Percentiles rank a stretch among this genome's conserved stretches.
These are phyloP conservation scores for Aplysia californica DNA, from an alignment of 1,140 invertebrate species.

Conservation along the genomic window DNA sequence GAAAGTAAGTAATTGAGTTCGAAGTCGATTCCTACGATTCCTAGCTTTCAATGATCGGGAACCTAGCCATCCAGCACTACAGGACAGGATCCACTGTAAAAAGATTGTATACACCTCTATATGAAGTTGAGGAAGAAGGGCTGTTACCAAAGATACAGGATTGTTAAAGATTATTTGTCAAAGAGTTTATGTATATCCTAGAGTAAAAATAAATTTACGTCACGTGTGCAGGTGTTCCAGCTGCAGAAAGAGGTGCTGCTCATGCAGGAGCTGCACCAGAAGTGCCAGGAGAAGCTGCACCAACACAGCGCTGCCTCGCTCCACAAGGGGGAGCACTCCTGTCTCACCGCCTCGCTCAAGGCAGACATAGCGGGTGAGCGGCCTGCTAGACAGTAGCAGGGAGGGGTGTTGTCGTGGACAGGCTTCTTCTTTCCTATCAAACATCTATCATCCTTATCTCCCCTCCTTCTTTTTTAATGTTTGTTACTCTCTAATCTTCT, in stretches of 20 bases:
- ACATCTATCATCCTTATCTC: neutral
- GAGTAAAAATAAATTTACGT: neutral
- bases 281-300: constrained; percentile 59
- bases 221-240: constrained; percentile 49
- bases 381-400: no score
- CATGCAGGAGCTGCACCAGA: constrained; percentile 65
- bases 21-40: no score
- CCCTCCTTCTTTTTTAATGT: neutral
- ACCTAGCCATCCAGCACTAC: neutral
- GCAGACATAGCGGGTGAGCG: constrained; percentile 44
- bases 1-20: no score
- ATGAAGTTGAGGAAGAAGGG: no score
- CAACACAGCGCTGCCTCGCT: constrained; percentile 8
- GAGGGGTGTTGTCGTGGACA: no score
- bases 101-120: no score
- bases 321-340: constrained; percentile 34
- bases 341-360: constrained; percentile 36
- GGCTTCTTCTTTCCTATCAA: neutral
- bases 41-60: neutral
- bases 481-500: neutral
- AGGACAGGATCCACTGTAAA: neutral
- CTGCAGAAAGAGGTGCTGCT: constrained; percentile 63
- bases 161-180: neutral
- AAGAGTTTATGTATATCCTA: neutral
- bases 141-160: no score